Percentiles rank a stretch among this genome's conserved stretches.
phyloP scores from a whole-genome alignment of 2,113 vertebrate genomes.

The Phrynocephalus versicolor region DNA sequence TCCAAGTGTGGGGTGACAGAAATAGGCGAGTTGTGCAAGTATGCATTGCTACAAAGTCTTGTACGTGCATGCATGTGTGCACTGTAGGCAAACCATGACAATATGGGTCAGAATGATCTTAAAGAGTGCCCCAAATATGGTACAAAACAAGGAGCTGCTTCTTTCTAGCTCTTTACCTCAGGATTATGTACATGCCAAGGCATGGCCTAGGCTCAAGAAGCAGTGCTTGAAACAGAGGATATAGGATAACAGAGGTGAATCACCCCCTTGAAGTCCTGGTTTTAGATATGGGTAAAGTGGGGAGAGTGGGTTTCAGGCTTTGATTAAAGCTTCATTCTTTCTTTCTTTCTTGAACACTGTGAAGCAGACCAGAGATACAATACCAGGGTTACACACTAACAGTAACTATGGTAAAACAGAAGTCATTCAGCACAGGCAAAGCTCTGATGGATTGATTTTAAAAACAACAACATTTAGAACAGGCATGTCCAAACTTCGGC shows the following conservation, averaged over 20 bases:
- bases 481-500: neutral
- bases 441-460: neutral
- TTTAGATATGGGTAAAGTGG: neutral
- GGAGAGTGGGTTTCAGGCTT: neutral
- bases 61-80: neutral
- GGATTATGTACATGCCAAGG: neutral
- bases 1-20: conserved; percentile 1
- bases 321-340: neutral
- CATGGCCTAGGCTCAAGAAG: neutral
- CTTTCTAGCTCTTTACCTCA: neutral
- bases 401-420: neutral
- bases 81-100: neutral
- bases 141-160: neutral
- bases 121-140: neutral
- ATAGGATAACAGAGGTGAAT: neutral
- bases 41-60: neutral
- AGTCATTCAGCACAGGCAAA: neutral
- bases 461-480: too few species aligned
- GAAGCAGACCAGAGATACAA: neutral
- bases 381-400: neutral
- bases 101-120: neutral
- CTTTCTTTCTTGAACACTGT: neutral
- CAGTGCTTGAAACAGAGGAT: neutral
- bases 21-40: neutral
- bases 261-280: too few species aligned